Evolutionary conservation across 2,888 invertebrate genomes (phyloP).

Genomic region (Agonum fuliginosum): DNA sequence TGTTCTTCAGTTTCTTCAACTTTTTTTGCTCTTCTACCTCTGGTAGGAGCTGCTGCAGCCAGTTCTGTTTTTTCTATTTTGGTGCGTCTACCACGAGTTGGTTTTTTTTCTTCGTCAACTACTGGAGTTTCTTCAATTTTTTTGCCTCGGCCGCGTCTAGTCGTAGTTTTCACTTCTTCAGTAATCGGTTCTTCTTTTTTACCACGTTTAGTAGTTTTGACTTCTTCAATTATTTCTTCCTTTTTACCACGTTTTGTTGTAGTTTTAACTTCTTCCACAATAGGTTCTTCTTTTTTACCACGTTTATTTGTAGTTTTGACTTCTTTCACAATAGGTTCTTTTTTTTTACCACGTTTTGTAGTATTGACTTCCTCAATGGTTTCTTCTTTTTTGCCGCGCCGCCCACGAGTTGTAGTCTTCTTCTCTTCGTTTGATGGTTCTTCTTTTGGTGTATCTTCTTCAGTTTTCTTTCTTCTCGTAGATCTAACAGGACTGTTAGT

Average conservation of each 20-base stretch:
- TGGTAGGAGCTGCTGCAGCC: not conserved
- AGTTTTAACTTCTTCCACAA: not conserved
- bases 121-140: not conserved
- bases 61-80: not conserved
- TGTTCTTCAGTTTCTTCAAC: not conserved
- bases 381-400: not conserved
- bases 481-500: not conserved
- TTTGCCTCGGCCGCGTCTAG: not conserved
- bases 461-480: not conserved
- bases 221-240: not conserved
- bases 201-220: not conserved
- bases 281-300: conserved; percentile 4
- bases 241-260: not conserved
- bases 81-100: not conserved
- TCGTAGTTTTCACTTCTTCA: not conserved
- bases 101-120: not conserved
- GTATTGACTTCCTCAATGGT: too few relatives aligned
- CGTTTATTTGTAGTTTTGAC: not conserved
- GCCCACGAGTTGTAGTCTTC: not conserved
- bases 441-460: not conserved
- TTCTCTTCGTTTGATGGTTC: not conserved
- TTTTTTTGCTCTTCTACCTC: conserved; percentile 1
- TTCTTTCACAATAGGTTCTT: not conserved
- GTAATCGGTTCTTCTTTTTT: conserved; percentile 1
- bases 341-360: not conserved